A percentile compares a stretch with the other conserved stretches of the same genome.
Evolutionary conservation across 2,797 vertebrate genomes (phyloP).

Genomic region (Cossypha niveicapilla): DNA sequence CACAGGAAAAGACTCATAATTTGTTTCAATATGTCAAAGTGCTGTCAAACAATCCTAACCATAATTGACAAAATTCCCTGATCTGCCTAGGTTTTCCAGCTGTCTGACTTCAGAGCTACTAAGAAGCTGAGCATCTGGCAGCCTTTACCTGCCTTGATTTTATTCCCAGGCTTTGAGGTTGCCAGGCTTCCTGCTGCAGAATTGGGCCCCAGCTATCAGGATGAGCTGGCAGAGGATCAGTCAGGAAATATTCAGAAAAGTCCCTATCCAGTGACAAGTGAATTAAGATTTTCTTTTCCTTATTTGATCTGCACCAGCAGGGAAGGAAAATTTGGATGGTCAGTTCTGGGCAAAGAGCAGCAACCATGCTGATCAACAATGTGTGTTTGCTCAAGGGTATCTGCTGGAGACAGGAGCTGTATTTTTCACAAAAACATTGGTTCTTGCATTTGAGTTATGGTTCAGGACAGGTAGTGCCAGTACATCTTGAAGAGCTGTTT

Average conservation of each 20-base stretch:
- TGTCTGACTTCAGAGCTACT: neutral
- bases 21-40: neutral
- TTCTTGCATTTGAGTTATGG: neutral
- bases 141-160: constrained; percentile 28
- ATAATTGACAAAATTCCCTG: neutral
- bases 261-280: neutral
- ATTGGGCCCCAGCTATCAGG: neutral
- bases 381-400: neutral
- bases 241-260: neutral
- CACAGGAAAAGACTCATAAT: neutral
- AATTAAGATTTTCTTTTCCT: neutral
- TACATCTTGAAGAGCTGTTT: neutral
- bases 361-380: neutral
- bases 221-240: neutral
- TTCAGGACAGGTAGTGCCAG: neutral
- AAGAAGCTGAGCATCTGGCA: constrained; percentile 36
- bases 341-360: neutral
- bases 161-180: constrained; percentile 27
- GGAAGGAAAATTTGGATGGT: neutral
- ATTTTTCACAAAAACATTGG: neutral
- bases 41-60: neutral
- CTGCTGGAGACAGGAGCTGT: neutral
- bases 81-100: neutral
- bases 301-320: neutral
- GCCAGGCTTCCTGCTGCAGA: neutral